phyloP scores from a whole-genome alignment of 2,797 vertebrate genomes.

The Chromis chromis region DNA sequence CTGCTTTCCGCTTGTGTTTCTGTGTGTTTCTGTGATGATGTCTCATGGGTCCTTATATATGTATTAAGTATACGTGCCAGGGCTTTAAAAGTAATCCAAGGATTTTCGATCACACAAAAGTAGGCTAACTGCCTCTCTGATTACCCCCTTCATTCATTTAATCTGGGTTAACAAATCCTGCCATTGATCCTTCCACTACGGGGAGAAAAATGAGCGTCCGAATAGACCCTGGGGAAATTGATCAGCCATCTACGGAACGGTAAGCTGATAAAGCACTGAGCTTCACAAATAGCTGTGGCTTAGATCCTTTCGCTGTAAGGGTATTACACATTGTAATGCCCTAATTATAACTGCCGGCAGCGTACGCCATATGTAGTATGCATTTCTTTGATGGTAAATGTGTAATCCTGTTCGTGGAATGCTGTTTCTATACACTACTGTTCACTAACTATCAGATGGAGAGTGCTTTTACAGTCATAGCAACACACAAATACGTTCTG shows the following conservation, averaged over 20 bases:
- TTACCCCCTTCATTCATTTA: constrained; percentile 58
- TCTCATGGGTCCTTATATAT: constrained; percentile 17
- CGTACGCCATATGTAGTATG: not conserved
- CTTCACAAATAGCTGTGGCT: constrained; percentile 39
- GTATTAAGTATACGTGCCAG: not conserved
- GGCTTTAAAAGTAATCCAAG: constrained; percentile 47
- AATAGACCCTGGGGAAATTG: constrained; percentile 51
- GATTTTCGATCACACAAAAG: constrained; percentile 19
- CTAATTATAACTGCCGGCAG: constrained; percentile 50
- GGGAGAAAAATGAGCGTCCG: constrained; percentile 27
- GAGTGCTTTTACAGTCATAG: not conserved
- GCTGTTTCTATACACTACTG: not conserved
- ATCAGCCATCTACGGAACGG: constrained; percentile 35
- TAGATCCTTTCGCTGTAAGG: constrained; percentile 31
- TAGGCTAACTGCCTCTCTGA: constrained; percentile 47
- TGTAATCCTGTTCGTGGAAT: not conserved
- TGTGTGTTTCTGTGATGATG: not conserved
- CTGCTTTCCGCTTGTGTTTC: constrained; percentile 12
- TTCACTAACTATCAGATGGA: not conserved
- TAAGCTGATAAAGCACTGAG: constrained; percentile 47
- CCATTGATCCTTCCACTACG: constrained; percentile 54
- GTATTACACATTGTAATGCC: constrained; percentile 26
- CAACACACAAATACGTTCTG: constrained; percentile 8
- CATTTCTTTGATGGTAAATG: constrained; percentile 21
- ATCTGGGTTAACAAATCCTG: constrained; percentile 65